Conservation (phyloP, 2,888 invertebrate species). For the Sphaerophoria taeniata region DNA sequence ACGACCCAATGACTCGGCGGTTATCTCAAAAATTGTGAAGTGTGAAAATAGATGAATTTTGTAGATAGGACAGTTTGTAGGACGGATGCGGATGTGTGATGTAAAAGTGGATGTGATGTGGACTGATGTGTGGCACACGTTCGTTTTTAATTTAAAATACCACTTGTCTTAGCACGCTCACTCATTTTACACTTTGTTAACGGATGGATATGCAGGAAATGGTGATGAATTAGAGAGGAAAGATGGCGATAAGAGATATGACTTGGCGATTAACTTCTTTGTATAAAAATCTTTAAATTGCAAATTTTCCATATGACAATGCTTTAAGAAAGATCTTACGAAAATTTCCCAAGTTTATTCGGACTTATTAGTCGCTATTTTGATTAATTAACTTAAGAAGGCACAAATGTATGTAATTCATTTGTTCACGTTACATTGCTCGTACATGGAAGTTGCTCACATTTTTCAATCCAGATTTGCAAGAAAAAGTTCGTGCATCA, state of each 20-base stretch:
- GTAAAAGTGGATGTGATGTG: slow-evolving; percentile 7
- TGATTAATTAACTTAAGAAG: too few species aligned
- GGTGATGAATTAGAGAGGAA: slow-evolving; percentile 25
- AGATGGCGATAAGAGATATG: slow-evolving; percentile 8
- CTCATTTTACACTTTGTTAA: slow-evolving; percentile 58
- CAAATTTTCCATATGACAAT: background rate
- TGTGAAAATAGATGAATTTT: slow-evolving; percentile 66
- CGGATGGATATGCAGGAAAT: slow-evolving; percentile 50
- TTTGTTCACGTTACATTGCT: too few species aligned
- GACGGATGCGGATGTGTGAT: slow-evolving; percentile 56
- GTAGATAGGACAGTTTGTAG: slow-evolving; percentile 44
- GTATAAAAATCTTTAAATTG: background rate
- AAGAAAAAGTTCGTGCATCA: too few species aligned
- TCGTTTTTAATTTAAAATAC: slow-evolving; percentile 69
- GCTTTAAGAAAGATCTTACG: too few species aligned
- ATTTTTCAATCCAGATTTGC: too few species aligned
- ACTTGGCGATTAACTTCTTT: slow-evolving; percentile 3
- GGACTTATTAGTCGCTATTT: too few species aligned
- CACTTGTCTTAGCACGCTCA: background rate
- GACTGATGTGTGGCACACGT: slow-evolving; percentile 72
- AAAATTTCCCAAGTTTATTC: too few species aligned
- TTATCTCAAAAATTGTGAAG: slow-evolving; percentile 57
- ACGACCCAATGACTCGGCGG: background rate
- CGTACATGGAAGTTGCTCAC: too few species aligned
- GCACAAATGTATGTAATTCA: too few species aligned